Conservation (phyloP, 2,113 vertebrate genomes). For the Myrmecobius fasciatus region DNA sequence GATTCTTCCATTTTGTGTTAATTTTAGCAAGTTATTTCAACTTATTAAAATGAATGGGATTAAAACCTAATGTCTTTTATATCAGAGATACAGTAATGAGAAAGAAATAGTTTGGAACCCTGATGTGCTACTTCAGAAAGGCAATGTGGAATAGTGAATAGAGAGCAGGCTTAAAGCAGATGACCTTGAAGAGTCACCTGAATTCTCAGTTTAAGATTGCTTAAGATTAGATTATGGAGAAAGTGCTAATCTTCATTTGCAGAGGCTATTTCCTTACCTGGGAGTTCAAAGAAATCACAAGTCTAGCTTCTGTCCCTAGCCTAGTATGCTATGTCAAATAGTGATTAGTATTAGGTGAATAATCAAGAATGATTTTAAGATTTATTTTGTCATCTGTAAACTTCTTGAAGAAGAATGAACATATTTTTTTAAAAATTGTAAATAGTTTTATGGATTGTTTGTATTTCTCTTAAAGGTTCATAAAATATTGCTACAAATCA, state of each 20-base stretch:
- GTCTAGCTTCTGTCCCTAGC: neutral
- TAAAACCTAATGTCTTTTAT: conserved; percentile 1
- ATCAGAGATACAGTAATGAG: neutral
- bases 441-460: neutral
- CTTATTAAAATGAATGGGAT: neutral
- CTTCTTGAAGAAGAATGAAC: neutral
- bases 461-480: neutral
- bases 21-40: neutral
- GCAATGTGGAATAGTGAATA: neutral
- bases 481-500: neutral
- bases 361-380: neutral
- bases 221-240: neutral
- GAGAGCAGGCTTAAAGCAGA: neutral
- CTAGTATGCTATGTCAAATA: neutral
- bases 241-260: neutral
- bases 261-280: neutral
- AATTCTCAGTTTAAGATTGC: neutral
- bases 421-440: neutral
- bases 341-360: neutral
- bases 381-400: neutral
- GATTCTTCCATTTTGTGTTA: neutral
- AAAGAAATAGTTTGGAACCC: conserved; percentile 8
- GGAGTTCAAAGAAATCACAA: neutral
- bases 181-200: neutral
- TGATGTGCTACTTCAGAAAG: neutral